A percentile compares a stretch with the other conserved stretches of the same genome.
phyloP scores from a whole-genome alignment of 2,888 invertebrate genomes.

The Melitaea athalia region DNA sequence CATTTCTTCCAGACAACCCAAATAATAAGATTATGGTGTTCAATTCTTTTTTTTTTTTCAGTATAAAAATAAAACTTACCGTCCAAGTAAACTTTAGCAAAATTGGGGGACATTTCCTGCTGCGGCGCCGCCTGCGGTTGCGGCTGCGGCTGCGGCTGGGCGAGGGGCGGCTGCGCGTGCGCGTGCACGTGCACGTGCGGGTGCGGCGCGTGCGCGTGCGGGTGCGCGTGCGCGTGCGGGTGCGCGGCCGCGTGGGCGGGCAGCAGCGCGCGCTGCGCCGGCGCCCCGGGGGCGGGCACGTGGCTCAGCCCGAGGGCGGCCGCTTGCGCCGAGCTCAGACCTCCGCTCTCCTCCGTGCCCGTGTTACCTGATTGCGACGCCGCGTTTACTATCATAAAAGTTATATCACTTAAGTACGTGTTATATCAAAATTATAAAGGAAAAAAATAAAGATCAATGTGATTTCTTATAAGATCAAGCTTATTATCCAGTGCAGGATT shows the following conservation, averaged over 20 bases:
- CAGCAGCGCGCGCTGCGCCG: slow-evolving; percentile 58
- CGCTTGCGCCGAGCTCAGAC: slow-evolving; percentile 71
- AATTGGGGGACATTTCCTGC: slow-evolving; percentile 55
- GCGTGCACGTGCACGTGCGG: slow-evolving; percentile 48
- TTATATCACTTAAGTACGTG: neutral
- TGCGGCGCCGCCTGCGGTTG: slow-evolving; percentile 41
- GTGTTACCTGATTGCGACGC: slow-evolving; percentile 39
- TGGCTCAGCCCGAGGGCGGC: slow-evolving; percentile 71
- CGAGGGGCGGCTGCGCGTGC: slow-evolving; percentile 46
- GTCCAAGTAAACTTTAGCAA: slow-evolving; percentile 67
- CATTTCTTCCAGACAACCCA: too few species aligned
- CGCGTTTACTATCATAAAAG: slow-evolving; percentile 4
- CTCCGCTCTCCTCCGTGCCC: slow-evolving; percentile 48
- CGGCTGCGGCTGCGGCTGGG: slow-evolving; percentile 24
- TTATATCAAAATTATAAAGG: neutral
- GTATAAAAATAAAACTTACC: slow-evolving; percentile 51
- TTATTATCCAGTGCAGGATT: too few species aligned
- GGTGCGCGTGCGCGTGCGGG: slow-evolving; percentile 30
- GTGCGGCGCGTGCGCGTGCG: slow-evolving; percentile 43
- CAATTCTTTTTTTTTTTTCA: too few species aligned
- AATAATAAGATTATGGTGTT: too few species aligned
- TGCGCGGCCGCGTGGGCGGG: slow-evolving; percentile 51
- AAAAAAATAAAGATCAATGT: neutral
- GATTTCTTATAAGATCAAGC: neutral
- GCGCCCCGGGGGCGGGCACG: slow-evolving; percentile 64